Evolutionary conservation across 2,113 vertebrate species (phyloP).

Genomic region (Epinephelus lanceolatus): DNA sequence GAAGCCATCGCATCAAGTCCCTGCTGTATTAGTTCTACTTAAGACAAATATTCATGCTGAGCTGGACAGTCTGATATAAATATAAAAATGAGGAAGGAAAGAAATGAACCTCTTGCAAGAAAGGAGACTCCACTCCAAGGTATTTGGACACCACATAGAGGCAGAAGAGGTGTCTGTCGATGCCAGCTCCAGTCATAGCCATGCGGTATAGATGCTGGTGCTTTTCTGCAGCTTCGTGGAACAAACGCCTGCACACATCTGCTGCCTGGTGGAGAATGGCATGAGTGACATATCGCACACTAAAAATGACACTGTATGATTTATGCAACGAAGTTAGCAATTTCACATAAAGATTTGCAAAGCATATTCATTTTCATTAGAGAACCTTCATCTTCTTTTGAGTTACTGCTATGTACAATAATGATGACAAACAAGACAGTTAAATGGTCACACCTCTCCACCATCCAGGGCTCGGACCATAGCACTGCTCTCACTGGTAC

Average conservation of each 20-base stretch:
- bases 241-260: slow-evolving; percentile 84
- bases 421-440: not conserved
- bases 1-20: not conserved
- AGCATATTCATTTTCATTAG: not conserved
- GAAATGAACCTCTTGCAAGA: slow-evolving; percentile 85
- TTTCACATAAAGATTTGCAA: not conserved
- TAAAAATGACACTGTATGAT: slow-evolving; percentile 1
- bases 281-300: not conserved
- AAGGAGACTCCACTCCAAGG: slow-evolving; percentile 86
- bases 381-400: not conserved
- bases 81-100: not conserved
- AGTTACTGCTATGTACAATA: not conserved
- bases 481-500: slow-evolving; percentile 84
- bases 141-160: slow-evolving; percentile 89
- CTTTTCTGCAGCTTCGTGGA: slow-evolving; percentile 85
- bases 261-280: slow-evolving; percentile 74
- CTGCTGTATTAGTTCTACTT: not conserved
- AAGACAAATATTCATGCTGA: not conserved
- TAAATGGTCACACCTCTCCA: slow-evolving; percentile 74
- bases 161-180: slow-evolving; percentile 92
- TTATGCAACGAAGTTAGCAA: not conserved
- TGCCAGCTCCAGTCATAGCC: slow-evolving; percentile 88
- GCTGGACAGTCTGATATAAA: not conserved
- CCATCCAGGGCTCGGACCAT: slow-evolving; percentile 87
- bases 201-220: slow-evolving; percentile 88